Evolutionary conservation across 2,797 vertebrate genomes (phyloP).

Genomic region (Anabas testudineus): DNA sequence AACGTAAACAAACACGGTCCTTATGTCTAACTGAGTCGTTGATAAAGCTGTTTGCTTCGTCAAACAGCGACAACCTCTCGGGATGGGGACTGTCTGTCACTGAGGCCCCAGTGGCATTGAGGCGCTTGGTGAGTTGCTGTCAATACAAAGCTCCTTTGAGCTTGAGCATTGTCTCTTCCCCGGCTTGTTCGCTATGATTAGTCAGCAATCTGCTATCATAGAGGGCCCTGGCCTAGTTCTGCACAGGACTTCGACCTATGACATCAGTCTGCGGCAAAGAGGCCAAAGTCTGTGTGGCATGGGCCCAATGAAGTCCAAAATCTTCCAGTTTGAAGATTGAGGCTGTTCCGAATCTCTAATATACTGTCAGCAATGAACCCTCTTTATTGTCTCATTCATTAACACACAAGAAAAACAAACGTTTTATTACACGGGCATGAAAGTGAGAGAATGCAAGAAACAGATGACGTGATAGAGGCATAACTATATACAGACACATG

Average conservation of each 20-base stretch:
- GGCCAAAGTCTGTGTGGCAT: constrained; percentile 78
- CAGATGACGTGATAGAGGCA: constrained; percentile 17
- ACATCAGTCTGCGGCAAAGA: constrained; percentile 83
- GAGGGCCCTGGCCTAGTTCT: constrained; percentile 83
- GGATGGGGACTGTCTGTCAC: constrained; percentile 25
- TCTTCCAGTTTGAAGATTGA: constrained; percentile 58
- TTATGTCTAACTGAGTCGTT: constrained; percentile 14
- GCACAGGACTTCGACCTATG: constrained; percentile 86
- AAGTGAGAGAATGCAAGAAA: constrained; percentile 5
- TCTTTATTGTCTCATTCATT: not conserved
- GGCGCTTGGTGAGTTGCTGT: constrained; percentile 53
- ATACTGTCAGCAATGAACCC: constrained; percentile 17
- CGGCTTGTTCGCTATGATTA: constrained; percentile 81
- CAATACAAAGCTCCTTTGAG: constrained; percentile 81
- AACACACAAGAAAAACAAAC: constrained; percentile 27
- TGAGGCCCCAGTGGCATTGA: constrained; percentile 62
- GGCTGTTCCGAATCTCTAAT: constrained; percentile 17
- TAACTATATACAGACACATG: constrained; percentile 48
- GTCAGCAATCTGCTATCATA: constrained; percentile 86
- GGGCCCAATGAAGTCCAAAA: constrained; percentile 67
- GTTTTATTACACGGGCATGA: constrained; percentile 11
- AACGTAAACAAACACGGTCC: constrained; percentile 24
- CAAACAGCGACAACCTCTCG: constrained; percentile 36
- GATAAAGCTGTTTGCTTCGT: constrained; percentile 37
- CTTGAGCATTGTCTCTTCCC: constrained; percentile 71